phyloP scores from a whole-genome alignment of 30 jellyfish, hydroid and myxozoan genomes.

The Cassiopea xamachana region DNA sequence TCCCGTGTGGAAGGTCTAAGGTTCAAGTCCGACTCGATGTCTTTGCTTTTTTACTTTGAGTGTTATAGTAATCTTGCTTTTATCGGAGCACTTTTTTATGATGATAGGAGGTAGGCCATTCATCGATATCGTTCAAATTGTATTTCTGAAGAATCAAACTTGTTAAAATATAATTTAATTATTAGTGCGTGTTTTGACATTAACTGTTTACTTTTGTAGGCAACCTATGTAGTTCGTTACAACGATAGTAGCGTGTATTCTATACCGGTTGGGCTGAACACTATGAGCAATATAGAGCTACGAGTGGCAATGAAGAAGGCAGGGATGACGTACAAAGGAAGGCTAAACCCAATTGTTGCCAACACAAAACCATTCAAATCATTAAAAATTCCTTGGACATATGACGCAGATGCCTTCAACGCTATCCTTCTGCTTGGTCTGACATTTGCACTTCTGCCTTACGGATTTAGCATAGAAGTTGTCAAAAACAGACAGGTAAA shows the following conservation, averaged over 20 bases:
- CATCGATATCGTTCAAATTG: no score
- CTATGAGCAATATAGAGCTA: conserved; percentile 67
- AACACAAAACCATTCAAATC: conserved; percentile 72
- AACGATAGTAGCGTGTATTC: conserved; percentile 78
- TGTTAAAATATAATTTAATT: no score
- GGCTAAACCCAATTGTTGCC: conserved; percentile 46
- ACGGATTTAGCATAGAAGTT: conserved; percentile 78
- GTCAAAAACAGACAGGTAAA: conserved; percentile 77
- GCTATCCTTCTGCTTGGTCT: conserved; percentile 76
- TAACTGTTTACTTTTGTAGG: background rate
- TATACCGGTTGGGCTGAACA: conserved; percentile 85
- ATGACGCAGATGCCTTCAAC: conserved; percentile 58
- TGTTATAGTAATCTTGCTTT: no score
- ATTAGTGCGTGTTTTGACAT: background rate
- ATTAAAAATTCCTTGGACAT: conserved; percentile 56
- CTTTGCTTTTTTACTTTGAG: no score
- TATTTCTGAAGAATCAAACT: no score
- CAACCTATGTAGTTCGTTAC: conserved; percentile 64
- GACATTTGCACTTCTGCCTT: conserved; percentile 72
- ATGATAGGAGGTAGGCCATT: no score
- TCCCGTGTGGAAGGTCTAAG: no score
- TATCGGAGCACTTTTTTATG: no score
- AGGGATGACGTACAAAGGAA: conserved; percentile 44
- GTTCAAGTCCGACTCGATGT: no score
- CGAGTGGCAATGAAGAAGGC: conserved; percentile 58